Evolutionary conservation across 2,888 invertebrate genomes (phyloP), one percentile per base, ranked within the genome.

Genomic region (Suillia variegata): DNA sequence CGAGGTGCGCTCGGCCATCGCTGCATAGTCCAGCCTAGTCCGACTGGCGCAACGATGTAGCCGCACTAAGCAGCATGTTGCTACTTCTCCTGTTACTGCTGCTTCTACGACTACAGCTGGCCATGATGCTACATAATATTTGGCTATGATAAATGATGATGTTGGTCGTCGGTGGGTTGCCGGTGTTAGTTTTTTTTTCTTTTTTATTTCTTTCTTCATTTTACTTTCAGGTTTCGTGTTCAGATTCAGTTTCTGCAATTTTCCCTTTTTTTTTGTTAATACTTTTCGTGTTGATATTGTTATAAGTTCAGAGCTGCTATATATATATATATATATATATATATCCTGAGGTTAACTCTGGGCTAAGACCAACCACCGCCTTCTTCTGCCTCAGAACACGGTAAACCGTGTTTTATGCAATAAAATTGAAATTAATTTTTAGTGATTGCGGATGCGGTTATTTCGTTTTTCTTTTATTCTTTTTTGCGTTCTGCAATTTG

Each of bases 361-460:
- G n/a, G n/a, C n/a, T n/a, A n/a, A n/a, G n/a, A n/a, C n/a, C n/a
- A n/a, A n/a, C n/a, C 26, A 26, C 26, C 26, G 10, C 26, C 10
- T 38, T 38, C 38, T 13, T 38, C 38, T 38, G 4, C 31, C 6
- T 12, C 31, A 31, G 31, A 31, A 12, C 31, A 8, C 38, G 45
- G 45, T 45, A 45, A 45, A 45, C 33, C 15, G 48, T 42, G 55
- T 53, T 52, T 64, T 61, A 60, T 64, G 72, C 74, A 73, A 73
- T 72, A 70, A 74, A 72, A 72, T 68, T 74, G 70, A 73, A 72
- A 72, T 72, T 72, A 72, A 72, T 72, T 72, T 72, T 72, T 74
- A 71, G 71, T 67, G 74, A 74, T 74, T 72, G 72, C 71, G 72
- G 72, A 74, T 74, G 72, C 70, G 74, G 74, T 70, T 68, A 63